A percentile compares a stretch with the other conserved stretches of the same genome.
phyloP scores from a whole-genome alignment of 2,113 vertebrate genomes.

The Sorex araneus region DNA sequence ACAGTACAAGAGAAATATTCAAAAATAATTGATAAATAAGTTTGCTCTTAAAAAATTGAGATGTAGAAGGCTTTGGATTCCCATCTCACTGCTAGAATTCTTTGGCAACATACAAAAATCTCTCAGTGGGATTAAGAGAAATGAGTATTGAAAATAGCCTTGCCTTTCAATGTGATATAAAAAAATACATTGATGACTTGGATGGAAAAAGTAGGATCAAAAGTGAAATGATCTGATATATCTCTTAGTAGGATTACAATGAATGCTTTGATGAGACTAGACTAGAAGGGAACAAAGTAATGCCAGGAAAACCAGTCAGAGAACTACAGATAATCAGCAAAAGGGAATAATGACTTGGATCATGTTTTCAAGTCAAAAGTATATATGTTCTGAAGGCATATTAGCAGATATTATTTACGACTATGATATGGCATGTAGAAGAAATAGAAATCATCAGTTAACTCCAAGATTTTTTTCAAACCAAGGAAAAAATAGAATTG shows the following conservation, averaged over 20 bases:
- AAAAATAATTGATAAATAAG: conserved; percentile 44
- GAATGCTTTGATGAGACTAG: conserved; percentile 4
- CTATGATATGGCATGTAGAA: not conserved
- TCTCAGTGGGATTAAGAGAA: conserved; percentile 15
- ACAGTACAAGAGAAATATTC: conserved; percentile 23
- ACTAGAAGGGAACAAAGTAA: not conserved
- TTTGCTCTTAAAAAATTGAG: conserved; percentile 20
- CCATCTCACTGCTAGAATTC: not conserved
- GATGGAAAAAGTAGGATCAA: not conserved
- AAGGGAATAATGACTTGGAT: not conserved
- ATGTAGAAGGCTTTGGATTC: not conserved
- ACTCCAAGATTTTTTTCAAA: not conserved
- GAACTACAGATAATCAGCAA: not conserved
- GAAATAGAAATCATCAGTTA: not conserved
- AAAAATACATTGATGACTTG: not conserved
- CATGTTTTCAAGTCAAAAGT: not conserved
- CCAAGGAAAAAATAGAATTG: not conserved
- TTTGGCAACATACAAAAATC: not conserved
- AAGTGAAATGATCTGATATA: not conserved
- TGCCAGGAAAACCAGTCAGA: not conserved
- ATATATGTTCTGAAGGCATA: conserved; percentile 4
- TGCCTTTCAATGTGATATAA: not conserved
- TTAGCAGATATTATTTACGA: not conserved
- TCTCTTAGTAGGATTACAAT: not conserved
- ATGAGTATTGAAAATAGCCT: not conserved